Base-by-base conservation (phyloP, 2,888 invertebrate species). In the Lepidochrysops patricia region DNA sequence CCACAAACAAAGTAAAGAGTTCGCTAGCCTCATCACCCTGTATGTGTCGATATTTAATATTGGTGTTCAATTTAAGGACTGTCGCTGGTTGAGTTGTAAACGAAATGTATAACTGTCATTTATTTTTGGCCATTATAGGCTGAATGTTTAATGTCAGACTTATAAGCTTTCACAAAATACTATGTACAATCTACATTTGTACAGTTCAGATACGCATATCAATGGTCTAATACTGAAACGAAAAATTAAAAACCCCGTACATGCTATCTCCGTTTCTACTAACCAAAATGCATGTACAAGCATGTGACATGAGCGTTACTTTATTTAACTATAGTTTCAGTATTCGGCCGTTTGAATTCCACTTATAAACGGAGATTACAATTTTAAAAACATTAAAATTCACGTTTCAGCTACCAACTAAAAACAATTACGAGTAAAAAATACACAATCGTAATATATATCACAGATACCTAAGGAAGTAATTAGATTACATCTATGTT, bases 401-500 rank as follows among this genome's bases (percentile, higher is more conserved):
- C 49, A 15, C 48, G 15, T 52, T 56, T 43, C 9, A 49, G 48
- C 57, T 56, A 26, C 48, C 32, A 56, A 54, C 54, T 54, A 59
- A 64, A 72, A 74, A 75, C 73, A 76, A 78, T 76, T 43, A 62
- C 64, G 61, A 64, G 74, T 74, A 72, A 71, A 72, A 75, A 72
- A 69, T 73, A 66, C 70, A 79, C 76, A 79, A 72, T 75, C 75
- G 76, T 71, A 72, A 74, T 74, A 72, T 77, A 84, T 87, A 88
- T 88, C 88, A 88, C 88, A 88, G 88, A 82, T 84, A 81, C 80
- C 86, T 79, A 84, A 76, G 82, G 84, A 84, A 86, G 82, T 82
- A 82, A 77, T 80, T 75, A 77, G 70, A 73, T 76, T 73, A 75
- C 74, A 79, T 79, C 74, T 78, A 75, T 71, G 72, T 66, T 74